Evolutionary conservation across 2,888 invertebrate genomes (phyloP), one percentile per base, ranked within the genome.

Genomic region (Rhorus exstirpatorius): DNA sequence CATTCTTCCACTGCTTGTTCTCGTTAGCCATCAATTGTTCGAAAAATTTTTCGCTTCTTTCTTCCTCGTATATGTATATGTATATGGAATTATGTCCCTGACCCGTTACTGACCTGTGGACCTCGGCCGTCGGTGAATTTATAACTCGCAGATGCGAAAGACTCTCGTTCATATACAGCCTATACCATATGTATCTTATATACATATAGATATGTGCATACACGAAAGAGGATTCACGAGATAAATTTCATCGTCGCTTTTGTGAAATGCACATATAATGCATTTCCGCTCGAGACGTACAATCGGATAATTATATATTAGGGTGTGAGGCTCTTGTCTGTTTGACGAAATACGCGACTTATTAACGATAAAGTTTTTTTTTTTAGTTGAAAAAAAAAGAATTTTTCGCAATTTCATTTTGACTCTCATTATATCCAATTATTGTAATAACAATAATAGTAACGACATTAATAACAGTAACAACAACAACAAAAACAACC

Each of bases 21-120:
- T 89, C 87, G 88, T 89, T 89, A 89, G 87, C 70, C 61, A 85
- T 85, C 86, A 83, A 89, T 89, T 89, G 88, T 89, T 82, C 86
- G 60, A 53, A 31, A 55, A 72, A 55, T 17, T 63, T 77, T 58
- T 55, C 55, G 44, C 6, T 7, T 31, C 17, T 49, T 26, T 74
- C 31, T 24, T 17, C 10, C 49, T 14, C 24, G 24, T 46, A 46
- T 44, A 44, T 44, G 14, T 60, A 46, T 46, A 58, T 14, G 31
- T 19, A 44, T 19, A 31, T 38, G 46, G 46, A 44, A 46, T 68
- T 55, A 55, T 31, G 81, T 74, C 77, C 81, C 81, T 81, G 81
- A 81, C 71, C 65, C 58, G 60, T 46, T 21, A 60, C 65, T 67
- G 81, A 72, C 65, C 79, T 31, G 19, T 26, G 72, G 58, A 77